These are phyloP conservation scores for Theonella swinhoei DNA, from an alignment of 37 sponge, comb jelly and placozoan species.

Conservation along the genomic window DNA sequence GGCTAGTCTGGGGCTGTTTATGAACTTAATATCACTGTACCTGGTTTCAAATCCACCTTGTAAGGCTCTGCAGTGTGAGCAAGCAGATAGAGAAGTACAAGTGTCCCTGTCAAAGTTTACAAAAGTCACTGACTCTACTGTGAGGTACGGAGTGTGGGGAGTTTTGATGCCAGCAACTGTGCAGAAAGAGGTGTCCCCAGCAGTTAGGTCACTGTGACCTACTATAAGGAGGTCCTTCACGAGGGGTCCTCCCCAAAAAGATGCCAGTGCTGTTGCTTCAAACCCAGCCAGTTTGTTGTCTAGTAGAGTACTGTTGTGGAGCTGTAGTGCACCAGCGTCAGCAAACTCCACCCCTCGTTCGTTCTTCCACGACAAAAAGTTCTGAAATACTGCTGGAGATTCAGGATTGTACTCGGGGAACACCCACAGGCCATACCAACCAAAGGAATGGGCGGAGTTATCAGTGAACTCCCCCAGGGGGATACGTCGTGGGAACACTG, in stretches of 20 bases:
- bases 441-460: slow-evolving; percentile 95
- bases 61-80: slow-evolving; percentile 67
- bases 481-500: slow-evolving; percentile 75
- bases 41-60: slow-evolving; percentile 89
- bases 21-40: slow-evolving; percentile 58
- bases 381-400: slow-evolving; percentile 55
- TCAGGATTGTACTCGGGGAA: slow-evolving; percentile 80
- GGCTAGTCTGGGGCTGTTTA: slow-evolving; percentile 40
- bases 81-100: slow-evolving; percentile 71
- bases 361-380: slow-evolving; percentile 85
- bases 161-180: slow-evolving; percentile 72
- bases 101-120: slow-evolving; percentile 64
- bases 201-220: slow-evolving; percentile 56
- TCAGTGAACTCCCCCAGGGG: slow-evolving; percentile 74
- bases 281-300: slow-evolving; percentile 84
- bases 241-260: slow-evolving; percentile 53
- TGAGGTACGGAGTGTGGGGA: slow-evolving; percentile 64
- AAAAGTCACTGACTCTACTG: slow-evolving; percentile 78
- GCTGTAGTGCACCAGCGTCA: slow-evolving; percentile 76
- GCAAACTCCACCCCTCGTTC: slow-evolving; percentile 84
- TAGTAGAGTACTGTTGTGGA: slow-evolving; percentile 61
- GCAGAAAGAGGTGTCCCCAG: slow-evolving; percentile 30
- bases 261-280: slow-evolving; percentile 39
- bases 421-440: slow-evolving; percentile 97
- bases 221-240: slow-evolving; percentile 62